A percentile compares a stretch with the other conserved stretches of the same genome.
These are phyloP conservation scores for Clamator glandarius DNA, from an alignment of 2,797 vertebrate species.

Conservation along the genomic window DNA sequence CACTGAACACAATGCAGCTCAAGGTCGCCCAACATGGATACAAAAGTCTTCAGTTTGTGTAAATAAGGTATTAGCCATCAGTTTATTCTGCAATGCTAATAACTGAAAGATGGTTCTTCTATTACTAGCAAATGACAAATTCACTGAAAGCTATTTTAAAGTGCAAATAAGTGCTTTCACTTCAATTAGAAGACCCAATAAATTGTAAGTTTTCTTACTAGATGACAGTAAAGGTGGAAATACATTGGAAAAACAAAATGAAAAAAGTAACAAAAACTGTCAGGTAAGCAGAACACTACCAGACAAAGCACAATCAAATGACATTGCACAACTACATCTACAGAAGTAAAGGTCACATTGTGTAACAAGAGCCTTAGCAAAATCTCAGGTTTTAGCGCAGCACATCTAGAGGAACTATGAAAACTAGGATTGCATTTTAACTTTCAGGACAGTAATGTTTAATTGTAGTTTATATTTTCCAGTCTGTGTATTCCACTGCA, in stretches of 20 bases:
- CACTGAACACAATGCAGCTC: constrained; percentile 66
- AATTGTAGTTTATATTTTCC: constrained; percentile 25
- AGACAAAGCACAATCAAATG: background rate
- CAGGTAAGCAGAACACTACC: background rate
- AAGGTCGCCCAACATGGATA: constrained; percentile 68
- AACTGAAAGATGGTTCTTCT: constrained; percentile 43
- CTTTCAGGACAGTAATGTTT: background rate
- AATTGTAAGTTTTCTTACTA: background rate
- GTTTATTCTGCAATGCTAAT: constrained; percentile 54
- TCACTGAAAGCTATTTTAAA: constrained; percentile 38
- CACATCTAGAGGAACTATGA: constrained; percentile 3
- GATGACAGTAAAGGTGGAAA: background rate
- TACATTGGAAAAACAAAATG: background rate
- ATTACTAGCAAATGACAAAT: constrained; percentile 41
- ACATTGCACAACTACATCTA: background rate
- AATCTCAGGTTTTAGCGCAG: constrained; percentile 23
- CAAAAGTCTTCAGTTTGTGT: constrained; percentile 68
- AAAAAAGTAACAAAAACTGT: background rate
- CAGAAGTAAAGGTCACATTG: background rate
- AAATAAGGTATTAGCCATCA: constrained; percentile 70
- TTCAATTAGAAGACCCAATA: constrained; percentile 9
- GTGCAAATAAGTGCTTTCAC: background rate
- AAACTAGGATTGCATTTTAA: constrained; percentile 50
- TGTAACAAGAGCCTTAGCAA: constrained; percentile 21
- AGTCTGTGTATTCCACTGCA: background rate